Base-by-base conservation (phyloP, 1,140 invertebrate genomes). In the Drosophila santomea region DNA sequence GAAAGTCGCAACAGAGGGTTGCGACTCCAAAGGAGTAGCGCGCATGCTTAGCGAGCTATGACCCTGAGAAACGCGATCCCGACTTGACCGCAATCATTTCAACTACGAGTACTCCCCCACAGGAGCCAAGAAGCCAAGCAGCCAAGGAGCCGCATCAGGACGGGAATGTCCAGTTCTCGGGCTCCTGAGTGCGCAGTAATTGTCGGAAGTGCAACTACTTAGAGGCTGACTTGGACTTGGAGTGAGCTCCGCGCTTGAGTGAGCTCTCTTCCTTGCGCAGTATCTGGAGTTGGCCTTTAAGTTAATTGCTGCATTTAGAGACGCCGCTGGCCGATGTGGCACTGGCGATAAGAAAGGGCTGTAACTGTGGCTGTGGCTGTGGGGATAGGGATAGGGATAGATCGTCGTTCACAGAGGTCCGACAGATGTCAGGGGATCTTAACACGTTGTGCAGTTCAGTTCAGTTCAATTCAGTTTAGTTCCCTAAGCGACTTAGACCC, bases 201-300 rank as follows among this genome's bases (percentile, higher is more conserved):
- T 86, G 82, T 83, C 79, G 82, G 82, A 86, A 88, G 83, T 86
- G 67, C 67, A 88, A 73, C 75, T 79, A 83, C 83, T 88, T 79
- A 73, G 59, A 78, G 58, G 47, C 67, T 77, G 76, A 25, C 72
- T 23, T 50, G 60, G 54, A 41, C 20, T 20, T 20, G 20, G 20
- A 20, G 1, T 20, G 20, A 2, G 2, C 74, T 81, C 50, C 23
- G 59, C 78, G 83, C 83, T 79, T 73, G 35, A 69, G 52, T 86
- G 83, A 64, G 38, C 28, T 5, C 15, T 59, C 35, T 45, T 44
- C 56, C 59, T 47, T 56, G 8, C 43, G 15, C 14, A 32, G 15
- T 15, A 7, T 54, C 58, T 39, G 44, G 50, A 58, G 52, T 60
- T 38, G 66, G 71, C 67, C 64, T 69, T 88, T 50, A 76, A 55